These are phyloP conservation scores for Rhinogobius similis DNA, from an alignment of 2,113 vertebrate species.

Conservation along the genomic window DNA sequence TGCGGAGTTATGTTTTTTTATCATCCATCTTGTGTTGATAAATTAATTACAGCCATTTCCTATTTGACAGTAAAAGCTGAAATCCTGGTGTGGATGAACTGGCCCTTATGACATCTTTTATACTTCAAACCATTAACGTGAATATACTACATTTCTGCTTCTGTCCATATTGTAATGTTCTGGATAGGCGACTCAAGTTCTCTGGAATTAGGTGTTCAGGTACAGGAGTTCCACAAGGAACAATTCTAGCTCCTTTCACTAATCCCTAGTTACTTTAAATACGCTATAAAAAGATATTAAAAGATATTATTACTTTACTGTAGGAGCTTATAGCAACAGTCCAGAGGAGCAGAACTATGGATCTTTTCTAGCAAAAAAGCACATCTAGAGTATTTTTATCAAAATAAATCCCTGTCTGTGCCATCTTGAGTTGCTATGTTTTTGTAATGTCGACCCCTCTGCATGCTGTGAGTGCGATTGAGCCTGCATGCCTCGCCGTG, in stretches of 20 bases:
- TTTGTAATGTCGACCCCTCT: neutral
- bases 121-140: neutral
- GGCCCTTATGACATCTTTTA: neutral
- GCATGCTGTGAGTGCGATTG: constrained; percentile 11
- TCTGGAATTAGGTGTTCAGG: neutral
- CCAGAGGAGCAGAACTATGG: neutral
- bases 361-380: neutral
- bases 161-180: neutral
- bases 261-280: neutral
- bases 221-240: neutral
- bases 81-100: neutral
- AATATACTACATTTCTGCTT: neutral
- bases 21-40: neutral
- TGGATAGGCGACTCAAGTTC: neutral
- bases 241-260: neutral
- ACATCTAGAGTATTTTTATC: neutral
- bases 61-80: neutral
- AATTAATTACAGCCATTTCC: neutral
- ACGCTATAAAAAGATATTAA: no score
- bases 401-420: neutral
- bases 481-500: neutral
- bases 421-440: constrained; percentile 1
- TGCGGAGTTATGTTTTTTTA: neutral
- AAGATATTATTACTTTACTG: neutral
- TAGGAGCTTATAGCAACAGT: neutral